Percentiles rank a stretch among this genome's conserved stretches.
phyloP scores from a whole-genome alignment of 2,797 vertebrate genomes.

The Erethizon dorsatum region DNA sequence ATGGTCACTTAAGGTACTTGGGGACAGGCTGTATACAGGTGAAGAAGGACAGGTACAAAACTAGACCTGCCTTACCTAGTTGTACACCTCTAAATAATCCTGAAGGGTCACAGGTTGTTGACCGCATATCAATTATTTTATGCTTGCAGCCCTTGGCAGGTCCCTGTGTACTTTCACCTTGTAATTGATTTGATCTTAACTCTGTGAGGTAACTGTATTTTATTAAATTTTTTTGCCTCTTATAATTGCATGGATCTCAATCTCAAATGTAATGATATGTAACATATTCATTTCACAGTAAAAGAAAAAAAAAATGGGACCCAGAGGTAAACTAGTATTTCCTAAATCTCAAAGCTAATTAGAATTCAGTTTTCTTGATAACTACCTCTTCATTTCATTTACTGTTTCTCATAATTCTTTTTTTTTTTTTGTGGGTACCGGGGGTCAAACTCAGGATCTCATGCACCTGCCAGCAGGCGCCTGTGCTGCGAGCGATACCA shows the following conservation, averaged over 20 bases:
- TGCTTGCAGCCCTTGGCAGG: background rate
- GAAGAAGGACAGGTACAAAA: background rate
- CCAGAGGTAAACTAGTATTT: background rate
- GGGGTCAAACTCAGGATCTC: no score
- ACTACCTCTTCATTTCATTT: background rate
- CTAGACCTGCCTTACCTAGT: background rate
- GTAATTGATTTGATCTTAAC: slow-evolving; percentile 61
- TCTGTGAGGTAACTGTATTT: background rate
- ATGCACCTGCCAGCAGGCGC: no score
- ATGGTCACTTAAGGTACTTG: background rate
- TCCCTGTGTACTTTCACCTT: slow-evolving; percentile 1
- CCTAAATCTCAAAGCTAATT: slow-evolving; percentile 20
- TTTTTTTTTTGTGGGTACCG: no score
- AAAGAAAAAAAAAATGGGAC: background rate
- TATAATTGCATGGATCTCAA: slow-evolving; percentile 28
- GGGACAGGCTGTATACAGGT: background rate
- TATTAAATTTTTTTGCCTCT: slow-evolving; percentile 25
- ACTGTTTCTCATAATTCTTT: background rate
- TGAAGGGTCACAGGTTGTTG: background rate
- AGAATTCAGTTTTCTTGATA: slow-evolving; percentile 42
- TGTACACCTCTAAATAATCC: background rate
- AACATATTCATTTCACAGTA: slow-evolving; percentile 43
- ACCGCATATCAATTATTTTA: slow-evolving; percentile 7
- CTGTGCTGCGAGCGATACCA: no score
- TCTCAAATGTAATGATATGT: slow-evolving; percentile 42